A percentile compares a stretch with the other conserved stretches of the same genome.
phyloP scores from a whole-genome alignment of 2,113 vertebrate genomes.

The Anguilla japonica region DNA sequence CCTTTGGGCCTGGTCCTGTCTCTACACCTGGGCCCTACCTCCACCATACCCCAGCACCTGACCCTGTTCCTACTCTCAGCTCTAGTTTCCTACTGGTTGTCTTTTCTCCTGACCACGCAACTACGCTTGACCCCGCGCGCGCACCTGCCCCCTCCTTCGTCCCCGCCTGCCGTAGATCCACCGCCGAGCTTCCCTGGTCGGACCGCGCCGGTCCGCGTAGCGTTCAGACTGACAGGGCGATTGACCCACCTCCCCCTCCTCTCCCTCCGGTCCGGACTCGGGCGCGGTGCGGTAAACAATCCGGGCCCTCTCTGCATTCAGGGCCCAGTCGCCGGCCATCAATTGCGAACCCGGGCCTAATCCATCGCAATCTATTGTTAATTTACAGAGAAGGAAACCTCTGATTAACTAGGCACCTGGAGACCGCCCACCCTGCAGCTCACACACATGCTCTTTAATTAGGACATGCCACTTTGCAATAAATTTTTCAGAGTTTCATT shows the following conservation, averaged over 20 bases:
- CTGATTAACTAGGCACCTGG: slow-evolving; percentile 20
- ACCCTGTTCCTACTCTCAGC: neutral
- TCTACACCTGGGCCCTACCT: neutral
- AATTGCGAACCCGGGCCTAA: neutral
- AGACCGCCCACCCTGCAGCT: neutral
- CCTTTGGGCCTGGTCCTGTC: too few species aligned
- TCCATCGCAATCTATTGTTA: slow-evolving; percentile 18
- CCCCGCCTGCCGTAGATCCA: too few species aligned
- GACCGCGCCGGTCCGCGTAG: neutral
- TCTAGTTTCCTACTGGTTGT: neutral
- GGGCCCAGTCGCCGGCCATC: neutral
- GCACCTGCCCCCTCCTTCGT: neutral
- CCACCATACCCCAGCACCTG: neutral
- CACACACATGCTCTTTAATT: slow-evolving; percentile 8
- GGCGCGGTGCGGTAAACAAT: slow-evolving; percentile 5
- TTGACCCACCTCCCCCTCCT: neutral
- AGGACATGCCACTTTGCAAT: slow-evolving; percentile 19
- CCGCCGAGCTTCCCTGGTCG: neutral
- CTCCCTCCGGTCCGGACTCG: neutral
- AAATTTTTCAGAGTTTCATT: slow-evolving; percentile 21
- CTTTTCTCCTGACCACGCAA: neutral
- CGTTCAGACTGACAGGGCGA: neutral
- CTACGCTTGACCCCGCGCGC: neutral
- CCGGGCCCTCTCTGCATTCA: neutral
- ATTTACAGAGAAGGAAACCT: slow-evolving; percentile 19